Conservation (phyloP, 1,140 invertebrate genomes). For the Apis florea region DNA sequence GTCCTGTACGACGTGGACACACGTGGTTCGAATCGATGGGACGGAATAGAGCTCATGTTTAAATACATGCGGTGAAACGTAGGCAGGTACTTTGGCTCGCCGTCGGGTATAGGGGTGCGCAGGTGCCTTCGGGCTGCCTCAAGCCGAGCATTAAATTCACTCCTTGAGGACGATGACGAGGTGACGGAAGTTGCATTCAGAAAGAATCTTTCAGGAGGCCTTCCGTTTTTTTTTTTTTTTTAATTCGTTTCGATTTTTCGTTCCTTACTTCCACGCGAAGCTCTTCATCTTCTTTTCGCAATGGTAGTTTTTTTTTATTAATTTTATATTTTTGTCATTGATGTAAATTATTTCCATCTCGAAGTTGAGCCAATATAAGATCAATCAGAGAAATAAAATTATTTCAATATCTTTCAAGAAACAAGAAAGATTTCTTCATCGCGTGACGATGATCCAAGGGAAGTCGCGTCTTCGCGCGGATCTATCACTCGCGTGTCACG, state of each 20-base stretch:
- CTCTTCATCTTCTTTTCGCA: no score
- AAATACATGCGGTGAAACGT: constrained; percentile 68
- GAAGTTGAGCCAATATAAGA: no score
- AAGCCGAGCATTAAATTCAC: constrained; percentile 40
- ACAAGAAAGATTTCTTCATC: constrained; percentile 11
- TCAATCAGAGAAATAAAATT: no score
- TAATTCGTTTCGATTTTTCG: no score
- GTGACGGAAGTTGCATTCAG: constrained; percentile 24
- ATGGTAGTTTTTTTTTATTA: no score
- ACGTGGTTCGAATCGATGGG: constrained; percentile 48
- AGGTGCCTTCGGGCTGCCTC: constrained; percentile 64
- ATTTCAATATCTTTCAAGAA: not conserved
- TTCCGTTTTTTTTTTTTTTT: no score
- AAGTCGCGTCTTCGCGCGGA: not conserved
- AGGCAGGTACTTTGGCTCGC: constrained; percentile 58
- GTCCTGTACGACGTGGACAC: constrained; percentile 4
- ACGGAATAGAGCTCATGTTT: constrained; percentile 59
- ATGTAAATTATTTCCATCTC: no score
- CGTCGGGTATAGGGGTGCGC: constrained; percentile 66
- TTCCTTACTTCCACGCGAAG: no score
- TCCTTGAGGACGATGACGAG: constrained; percentile 11
- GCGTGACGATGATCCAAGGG: constrained; percentile 2
- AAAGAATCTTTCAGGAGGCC: not conserved
- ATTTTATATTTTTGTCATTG: no score
- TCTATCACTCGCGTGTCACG: not conserved